Evolutionary conservation across 1,140 invertebrate species (phyloP), one percentile per base, ranked within the genome.

Genomic region (Lasioglossum baleicum): DNA sequence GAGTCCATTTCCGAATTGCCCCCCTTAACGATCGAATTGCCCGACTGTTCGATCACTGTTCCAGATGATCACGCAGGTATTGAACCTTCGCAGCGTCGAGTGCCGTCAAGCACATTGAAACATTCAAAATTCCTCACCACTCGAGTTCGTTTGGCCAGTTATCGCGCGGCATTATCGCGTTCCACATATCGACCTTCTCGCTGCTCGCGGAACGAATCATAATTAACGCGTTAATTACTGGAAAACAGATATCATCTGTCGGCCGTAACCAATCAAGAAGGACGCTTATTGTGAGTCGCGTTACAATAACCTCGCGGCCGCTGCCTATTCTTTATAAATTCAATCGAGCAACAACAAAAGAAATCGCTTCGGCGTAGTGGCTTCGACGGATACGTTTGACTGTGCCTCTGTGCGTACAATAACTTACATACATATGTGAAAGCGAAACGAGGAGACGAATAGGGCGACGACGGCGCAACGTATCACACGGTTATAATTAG

Each of bases 211-310:
- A 82, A 40, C 51, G 56, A n/a, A 63, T 83, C 13, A 56, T 60
- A 83, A 79, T 83, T 63, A 79, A 60, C 35, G 75, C 60, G 10
- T 83, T 82, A 82, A 83, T 82, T 78, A 83, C 20, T 42, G 75
- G 11, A 48, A 60, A 35, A 67, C 26, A 64, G 51, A 82, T 63
- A 73, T 72, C 44, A 67, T 75, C 67, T 66, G 58, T 22, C 61
- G 35, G 40, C 60, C 48, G 63, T 72, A 71, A 76, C 67, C 61
- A 69, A 76, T 83, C 53, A 15, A 15, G 17, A 63, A 63, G 61
- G 26, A 31, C 26, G 22, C 56, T 48, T 65, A 63, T 82, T 68
- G 31, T 53, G 22, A 67, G 67, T 77, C 61, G 31, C 58, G 15
- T 26, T 6, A 51, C 51, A 69, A 83, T 83, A 83, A 83, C 73